A percentile compares a stretch with the other conserved stretches of the same genome.
These are phyloP conservation scores for Hexactinellida sp. DNA, from an alignment of 37 sponge, comb jelly and placozoan species.

Conservation along the genomic window DNA sequence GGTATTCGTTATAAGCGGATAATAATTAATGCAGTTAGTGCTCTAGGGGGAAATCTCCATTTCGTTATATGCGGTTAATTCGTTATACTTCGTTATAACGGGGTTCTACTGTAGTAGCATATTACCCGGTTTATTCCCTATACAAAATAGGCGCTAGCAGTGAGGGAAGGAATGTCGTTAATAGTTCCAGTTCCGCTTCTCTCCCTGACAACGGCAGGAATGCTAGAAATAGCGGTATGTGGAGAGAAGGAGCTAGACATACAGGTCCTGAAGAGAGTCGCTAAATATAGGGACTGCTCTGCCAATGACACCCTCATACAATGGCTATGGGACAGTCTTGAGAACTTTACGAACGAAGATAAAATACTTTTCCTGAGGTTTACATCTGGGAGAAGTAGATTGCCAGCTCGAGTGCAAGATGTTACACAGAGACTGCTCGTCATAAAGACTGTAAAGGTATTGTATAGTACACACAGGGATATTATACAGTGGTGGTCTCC, in stretches of 20 bases:
- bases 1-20: too few relatives aligned
- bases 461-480: too few relatives aligned
- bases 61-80: too few relatives aligned
- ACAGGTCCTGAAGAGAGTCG: slow-evolving; percentile 61
- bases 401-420: slow-evolving; percentile 63
- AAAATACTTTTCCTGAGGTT: slow-evolving; percentile 57
- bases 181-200: slow-evolving; percentile 80
- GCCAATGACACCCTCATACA: slow-evolving; percentile 31
- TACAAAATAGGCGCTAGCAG: slow-evolving; percentile 65
- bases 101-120: too few relatives aligned
- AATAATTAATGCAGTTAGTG: too few relatives aligned
- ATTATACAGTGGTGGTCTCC: too few relatives aligned
- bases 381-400: slow-evolving; percentile 65
- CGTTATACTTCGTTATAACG: too few relatives aligned
- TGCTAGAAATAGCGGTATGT: slow-evolving; percentile 60
- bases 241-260: slow-evolving; percentile 57
- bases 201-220: slow-evolving; percentile 41
- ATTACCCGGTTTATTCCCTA: too few relatives aligned
- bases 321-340: slow-evolving; percentile 80
- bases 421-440: slow-evolving; percentile 67
- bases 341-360: slow-evolving; percentile 61
- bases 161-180: slow-evolving; percentile 66
- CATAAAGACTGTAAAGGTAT: slow-evolving; percentile 50
- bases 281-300: slow-evolving; percentile 31
- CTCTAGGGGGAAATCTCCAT: too few relatives aligned